Conservation (phyloP, 2,113 vertebrate genomes). For the Coryphaenoides rupestris region DNA sequence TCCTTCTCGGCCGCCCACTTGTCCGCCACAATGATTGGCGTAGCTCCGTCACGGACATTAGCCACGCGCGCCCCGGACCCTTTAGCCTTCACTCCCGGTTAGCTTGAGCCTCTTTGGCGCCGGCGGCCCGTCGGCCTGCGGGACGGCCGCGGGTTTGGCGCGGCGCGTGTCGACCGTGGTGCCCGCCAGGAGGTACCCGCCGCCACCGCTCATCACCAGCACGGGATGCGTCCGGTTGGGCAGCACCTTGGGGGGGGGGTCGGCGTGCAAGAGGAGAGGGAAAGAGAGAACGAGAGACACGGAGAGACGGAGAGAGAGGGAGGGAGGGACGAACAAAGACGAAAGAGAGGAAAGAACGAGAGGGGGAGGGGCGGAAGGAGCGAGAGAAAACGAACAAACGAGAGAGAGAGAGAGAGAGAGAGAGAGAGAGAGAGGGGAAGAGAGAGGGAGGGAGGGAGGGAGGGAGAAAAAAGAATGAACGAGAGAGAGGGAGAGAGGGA, state of each 20-base stretch:
- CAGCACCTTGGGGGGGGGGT: conserved; percentile 75
- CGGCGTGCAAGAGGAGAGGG: no score
- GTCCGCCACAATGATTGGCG: conserved; percentile 19
- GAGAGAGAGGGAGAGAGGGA: no score
- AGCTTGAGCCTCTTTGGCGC: conserved; percentile 83
- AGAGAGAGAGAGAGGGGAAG: no score
- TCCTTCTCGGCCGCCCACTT: conserved; percentile 3
- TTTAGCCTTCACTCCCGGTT: conserved; percentile 68
- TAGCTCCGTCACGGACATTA: conserved; percentile 25
- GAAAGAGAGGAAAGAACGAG: no score
- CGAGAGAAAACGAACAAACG: no score
- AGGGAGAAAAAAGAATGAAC: no score
- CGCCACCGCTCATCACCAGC: conserved; percentile 90
- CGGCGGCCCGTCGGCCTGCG: conserved; percentile 76
- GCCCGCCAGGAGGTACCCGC: conserved; percentile 91
- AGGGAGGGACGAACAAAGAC: no score
- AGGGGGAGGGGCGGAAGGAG: background rate
- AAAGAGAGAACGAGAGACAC: no score
- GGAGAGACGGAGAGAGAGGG: no score
- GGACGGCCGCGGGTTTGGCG: conserved; percentile 49
- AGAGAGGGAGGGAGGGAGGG: no score
- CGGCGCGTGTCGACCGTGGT: conserved; percentile 77
- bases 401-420: no score
- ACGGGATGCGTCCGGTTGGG: conserved; percentile 93
- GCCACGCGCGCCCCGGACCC: background rate